phyloP scores from a whole-genome alignment of 2,797 vertebrate species.

The Sitta carolinensis region DNA sequence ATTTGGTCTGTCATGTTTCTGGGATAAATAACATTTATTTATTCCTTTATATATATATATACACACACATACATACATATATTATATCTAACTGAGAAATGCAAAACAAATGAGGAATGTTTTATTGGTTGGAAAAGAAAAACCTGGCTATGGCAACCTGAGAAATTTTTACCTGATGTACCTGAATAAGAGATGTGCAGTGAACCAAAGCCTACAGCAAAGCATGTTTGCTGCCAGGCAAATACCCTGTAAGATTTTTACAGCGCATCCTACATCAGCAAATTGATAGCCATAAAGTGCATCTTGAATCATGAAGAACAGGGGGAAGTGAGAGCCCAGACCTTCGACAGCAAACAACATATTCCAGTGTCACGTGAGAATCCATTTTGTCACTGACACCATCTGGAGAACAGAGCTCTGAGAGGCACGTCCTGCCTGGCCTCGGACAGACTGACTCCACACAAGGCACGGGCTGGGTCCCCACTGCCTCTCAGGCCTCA shows the following conservation, averaged over 20 bases:
- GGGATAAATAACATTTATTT: background rate
- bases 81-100: background rate
- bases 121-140: background rate
- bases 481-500: background rate
- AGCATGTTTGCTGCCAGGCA: background rate
- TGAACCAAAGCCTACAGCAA: background rate
- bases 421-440: background rate
- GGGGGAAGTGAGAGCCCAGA: background rate
- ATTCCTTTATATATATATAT: background rate
- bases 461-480: background rate
- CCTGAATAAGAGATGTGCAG: background rate
- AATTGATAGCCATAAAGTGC: background rate
- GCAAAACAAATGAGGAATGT: background rate
- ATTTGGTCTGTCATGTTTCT: background rate
- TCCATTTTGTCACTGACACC: background rate
- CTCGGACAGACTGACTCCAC: background rate
- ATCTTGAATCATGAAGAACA: background rate
- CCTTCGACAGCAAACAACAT: background rate
- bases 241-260: background rate
- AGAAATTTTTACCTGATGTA: background rate
- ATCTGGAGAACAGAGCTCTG: accelerated
- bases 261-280: background rate
- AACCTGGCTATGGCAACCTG: background rate
- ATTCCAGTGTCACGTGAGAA: background rate
- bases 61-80: background rate